A percentile compares a stretch with the other conserved stretches of the same genome.
phyloP scores from a whole-genome alignment of 2,888 invertebrate genomes.

The Drosophila robusta region DNA sequence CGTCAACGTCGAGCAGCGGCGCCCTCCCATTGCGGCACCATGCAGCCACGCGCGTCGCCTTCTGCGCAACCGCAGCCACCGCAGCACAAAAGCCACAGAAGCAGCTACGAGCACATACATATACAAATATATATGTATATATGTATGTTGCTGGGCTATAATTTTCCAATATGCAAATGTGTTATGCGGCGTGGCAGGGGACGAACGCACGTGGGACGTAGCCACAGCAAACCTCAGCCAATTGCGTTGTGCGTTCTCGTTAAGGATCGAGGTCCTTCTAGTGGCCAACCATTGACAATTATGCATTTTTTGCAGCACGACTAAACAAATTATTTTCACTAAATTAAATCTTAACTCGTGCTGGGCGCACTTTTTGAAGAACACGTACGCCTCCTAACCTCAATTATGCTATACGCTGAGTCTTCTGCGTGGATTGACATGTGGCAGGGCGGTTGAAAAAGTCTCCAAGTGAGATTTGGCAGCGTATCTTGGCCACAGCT shows the following conservation, averaged over 20 bases:
- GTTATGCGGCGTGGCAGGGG: constrained; percentile 60
- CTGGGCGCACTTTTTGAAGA: constrained; percentile 74
- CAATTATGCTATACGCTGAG: constrained; percentile 34
- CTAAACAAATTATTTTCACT: constrained; percentile 82
- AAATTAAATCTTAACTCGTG: constrained; percentile 83
- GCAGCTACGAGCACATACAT: constrained; percentile 33
- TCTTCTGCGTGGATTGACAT: constrained; percentile 62
- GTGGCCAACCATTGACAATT: constrained; percentile 68
- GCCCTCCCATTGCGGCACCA: constrained; percentile 84
- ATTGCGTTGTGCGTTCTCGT: background rate
- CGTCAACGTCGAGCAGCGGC: constrained; percentile 65
- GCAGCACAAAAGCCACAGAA: constrained; percentile 68
- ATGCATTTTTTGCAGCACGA: constrained; percentile 77
- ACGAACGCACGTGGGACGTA: constrained; percentile 51
- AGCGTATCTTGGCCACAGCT: constrained; percentile 43
- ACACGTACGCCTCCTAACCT: constrained; percentile 43
- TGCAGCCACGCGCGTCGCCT: constrained; percentile 83
- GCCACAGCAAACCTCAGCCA: constrained; percentile 1
- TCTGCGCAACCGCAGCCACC: constrained; percentile 76
- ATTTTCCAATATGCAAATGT: constrained; percentile 79
- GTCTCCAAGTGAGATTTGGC: constrained; percentile 10
- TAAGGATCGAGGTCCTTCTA: constrained; percentile 4
- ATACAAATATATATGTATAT: background rate
- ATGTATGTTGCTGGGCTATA: constrained; percentile 48
- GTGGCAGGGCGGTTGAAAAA: constrained; percentile 61